phyloP scores from a whole-genome alignment of 2,113 vertebrate species.

The Phoxinus phoxinus region DNA sequence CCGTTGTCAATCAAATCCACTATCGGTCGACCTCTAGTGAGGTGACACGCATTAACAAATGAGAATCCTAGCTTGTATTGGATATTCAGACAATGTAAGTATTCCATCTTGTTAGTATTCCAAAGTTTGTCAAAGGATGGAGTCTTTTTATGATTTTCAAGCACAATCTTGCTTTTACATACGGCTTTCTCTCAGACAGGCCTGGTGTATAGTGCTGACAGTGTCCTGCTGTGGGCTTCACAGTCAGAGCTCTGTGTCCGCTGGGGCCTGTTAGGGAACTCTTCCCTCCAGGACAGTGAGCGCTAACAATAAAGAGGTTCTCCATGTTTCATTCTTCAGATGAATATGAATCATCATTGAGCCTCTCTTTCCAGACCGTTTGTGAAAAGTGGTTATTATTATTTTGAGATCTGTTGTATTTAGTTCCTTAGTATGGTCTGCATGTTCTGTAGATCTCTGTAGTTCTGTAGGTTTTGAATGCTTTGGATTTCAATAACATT shows the following conservation, averaged over 20 bases:
- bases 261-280: constrained; percentile 32
- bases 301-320: constrained; percentile 16
- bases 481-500: background rate
- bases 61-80: background rate
- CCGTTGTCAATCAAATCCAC: no score
- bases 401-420: background rate
- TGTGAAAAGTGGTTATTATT: background rate
- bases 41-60: background rate
- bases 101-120: constrained; percentile 12
- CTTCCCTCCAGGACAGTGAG: constrained; percentile 17
- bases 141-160: background rate
- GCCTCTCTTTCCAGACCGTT: background rate
- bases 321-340: constrained; percentile 4
- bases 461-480: background rate
- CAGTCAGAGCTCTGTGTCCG: constrained; percentile 28
- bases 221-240: constrained; percentile 40
- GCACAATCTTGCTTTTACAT: constrained; percentile 25
- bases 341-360: constrained; percentile 8
- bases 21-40: no score
- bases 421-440: background rate
- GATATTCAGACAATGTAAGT: background rate
- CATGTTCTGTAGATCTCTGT: background rate
- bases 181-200: background rate
- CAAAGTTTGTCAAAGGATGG: background rate
- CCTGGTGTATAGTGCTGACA: constrained; percentile 31